Conservation (phyloP, 1,140 invertebrate genomes). For the Scaptomyza graminum region DNA sequence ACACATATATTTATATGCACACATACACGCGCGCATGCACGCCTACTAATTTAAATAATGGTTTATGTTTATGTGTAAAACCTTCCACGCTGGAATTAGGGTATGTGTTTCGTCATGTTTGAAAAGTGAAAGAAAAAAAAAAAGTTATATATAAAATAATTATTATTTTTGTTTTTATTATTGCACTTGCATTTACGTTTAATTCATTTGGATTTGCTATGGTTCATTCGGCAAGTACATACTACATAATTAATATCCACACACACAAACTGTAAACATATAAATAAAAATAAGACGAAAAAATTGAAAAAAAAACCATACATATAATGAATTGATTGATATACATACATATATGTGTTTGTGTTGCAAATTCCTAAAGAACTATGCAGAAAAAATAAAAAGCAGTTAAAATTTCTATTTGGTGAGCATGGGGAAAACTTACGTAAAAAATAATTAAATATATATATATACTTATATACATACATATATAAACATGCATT, state of each 20-base stretch:
- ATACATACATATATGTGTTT: constrained; percentile 13
- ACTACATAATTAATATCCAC: neutral
- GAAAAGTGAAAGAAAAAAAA: neutral
- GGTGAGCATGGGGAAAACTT: constrained; percentile 1
- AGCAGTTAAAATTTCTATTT: neutral
- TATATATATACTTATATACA: neutral
- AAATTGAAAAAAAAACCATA: constrained; percentile 4
- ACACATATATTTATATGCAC: constrained; percentile 19
- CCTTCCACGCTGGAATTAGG: constrained; percentile 1
- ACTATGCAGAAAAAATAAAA: constrained; percentile 6
- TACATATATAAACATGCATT: constrained; percentile 11
- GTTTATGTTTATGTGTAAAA: constrained; percentile 17
- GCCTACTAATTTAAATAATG: neutral
- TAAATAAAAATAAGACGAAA: neutral
- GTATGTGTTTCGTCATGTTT: constrained; percentile 3
- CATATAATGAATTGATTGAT: constrained; percentile 13
- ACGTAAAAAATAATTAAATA: neutral
- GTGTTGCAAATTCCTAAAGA: constrained; percentile 29
- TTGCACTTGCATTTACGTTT: constrained; percentile 49
- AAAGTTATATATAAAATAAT: constrained; percentile 17
- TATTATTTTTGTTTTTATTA: constrained; percentile 25
- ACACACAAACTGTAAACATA: constrained; percentile 18
- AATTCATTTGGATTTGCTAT: constrained; percentile 21
- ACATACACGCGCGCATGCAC: constrained; percentile 7
- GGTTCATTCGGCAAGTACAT: constrained; percentile 19